These are phyloP conservation scores for Aphis gossypii DNA, from an alignment of 1,140 invertebrate genomes.

Conservation along the genomic window DNA sequence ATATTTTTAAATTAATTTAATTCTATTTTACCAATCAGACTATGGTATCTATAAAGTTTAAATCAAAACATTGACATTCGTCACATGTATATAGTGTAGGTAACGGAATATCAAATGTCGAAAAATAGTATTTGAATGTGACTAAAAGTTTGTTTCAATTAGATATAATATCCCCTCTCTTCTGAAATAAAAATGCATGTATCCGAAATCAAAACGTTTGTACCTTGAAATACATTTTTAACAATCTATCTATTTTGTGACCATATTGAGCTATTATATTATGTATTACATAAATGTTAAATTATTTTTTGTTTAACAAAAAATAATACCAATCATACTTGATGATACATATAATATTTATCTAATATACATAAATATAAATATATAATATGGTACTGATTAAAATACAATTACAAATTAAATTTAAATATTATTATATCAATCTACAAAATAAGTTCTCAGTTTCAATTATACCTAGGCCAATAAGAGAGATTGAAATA, in stretches of 20 bases:
- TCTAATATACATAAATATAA: not conserved
- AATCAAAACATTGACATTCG: not conserved
- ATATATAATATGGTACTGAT: not conserved
- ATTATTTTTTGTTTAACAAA: not conserved
- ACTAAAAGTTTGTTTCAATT: not conserved
- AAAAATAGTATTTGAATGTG: not conserved
- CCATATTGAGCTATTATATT: not conserved
- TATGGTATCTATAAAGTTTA: constrained; percentile 24
- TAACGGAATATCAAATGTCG: not conserved
- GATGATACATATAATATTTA: not conserved
- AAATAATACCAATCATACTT: not conserved
- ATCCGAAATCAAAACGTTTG: not conserved
- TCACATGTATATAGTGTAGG: not conserved
- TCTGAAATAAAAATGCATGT: not conserved
- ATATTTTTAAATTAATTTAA: constrained; percentile 35
- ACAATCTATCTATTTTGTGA: not conserved
- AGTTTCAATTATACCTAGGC: no score
- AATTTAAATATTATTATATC: not conserved
- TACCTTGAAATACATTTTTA: not conserved
- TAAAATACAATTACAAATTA: not conserved
- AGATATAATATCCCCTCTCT: not conserved
- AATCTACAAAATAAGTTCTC: not conserved
- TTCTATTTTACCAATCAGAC: not conserved
- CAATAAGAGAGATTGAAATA: no score
- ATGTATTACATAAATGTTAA: not conserved